A percentile compares a stretch with the other conserved stretches of the same genome.
These are phyloP conservation scores for Phenacoccus solenopsis DNA, from an alignment of 1,140 invertebrate genomes.

Conservation along the genomic window DNA sequence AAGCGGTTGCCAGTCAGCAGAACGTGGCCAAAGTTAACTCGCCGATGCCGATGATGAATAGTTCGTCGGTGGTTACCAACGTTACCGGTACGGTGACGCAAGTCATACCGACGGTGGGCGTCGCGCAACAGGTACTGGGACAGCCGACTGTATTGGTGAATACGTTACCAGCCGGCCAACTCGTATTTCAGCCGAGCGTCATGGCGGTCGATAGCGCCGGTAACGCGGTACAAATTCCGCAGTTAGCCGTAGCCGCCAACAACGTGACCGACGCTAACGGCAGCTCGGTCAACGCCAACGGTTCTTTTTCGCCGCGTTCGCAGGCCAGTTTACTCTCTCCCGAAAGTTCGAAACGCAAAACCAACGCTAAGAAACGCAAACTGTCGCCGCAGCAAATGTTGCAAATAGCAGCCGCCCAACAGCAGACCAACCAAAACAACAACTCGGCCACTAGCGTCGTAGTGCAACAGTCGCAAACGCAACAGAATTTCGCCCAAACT, in stretches of 20 bases:
- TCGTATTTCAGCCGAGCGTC: conserved; percentile 55
- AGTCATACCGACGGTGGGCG: conserved; percentile 37
- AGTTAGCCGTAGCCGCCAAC: conserved; percentile 37
- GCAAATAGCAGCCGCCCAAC: conserved; percentile 41
- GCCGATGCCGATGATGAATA: conserved; percentile 39
- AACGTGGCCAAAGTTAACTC: conserved; percentile 40
- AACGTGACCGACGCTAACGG: conserved; percentile 27
- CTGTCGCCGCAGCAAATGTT: conserved; percentile 53
- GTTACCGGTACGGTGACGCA: conserved; percentile 52
- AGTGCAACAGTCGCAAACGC: conserved; percentile 27
- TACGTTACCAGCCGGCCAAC: conserved; percentile 55
- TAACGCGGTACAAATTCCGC: conserved; percentile 48
- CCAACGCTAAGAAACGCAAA: conserved; percentile 57
- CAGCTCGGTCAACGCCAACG: conserved; percentile 19
- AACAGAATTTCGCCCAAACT: conserved; percentile 24
- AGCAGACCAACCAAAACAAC: conserved; percentile 38
- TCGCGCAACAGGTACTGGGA: conserved; percentile 48
- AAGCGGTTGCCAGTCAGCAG: conserved; percentile 24
- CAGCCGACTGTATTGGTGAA: conserved; percentile 72
- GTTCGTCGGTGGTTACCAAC: conserved; percentile 52
- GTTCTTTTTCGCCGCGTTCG: conserved; percentile 25
- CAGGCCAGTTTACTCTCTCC: conserved; percentile 48
- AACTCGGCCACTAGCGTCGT: conserved; percentile 21
- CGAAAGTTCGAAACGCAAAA: conserved; percentile 48
- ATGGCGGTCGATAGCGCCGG: conserved; percentile 53